Evolutionary conservation across 2,888 invertebrate genomes (phyloP), one percentile per base, ranked within the genome.

Genomic region (Caradrina clavipalpis): DNA sequence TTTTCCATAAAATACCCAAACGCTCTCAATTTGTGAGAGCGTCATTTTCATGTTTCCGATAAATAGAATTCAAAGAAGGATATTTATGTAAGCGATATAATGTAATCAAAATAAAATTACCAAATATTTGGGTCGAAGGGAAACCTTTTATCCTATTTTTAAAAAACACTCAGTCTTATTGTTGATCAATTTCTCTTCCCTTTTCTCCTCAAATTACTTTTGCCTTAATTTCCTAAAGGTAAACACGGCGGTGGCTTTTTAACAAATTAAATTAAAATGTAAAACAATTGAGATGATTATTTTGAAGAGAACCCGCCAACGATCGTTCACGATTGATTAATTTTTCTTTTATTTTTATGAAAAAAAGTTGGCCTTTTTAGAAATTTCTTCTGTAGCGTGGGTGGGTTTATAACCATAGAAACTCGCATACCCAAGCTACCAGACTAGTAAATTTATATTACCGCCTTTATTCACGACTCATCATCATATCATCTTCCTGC

Each of bases 131-230:
- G 15, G 15, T 39, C 3, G 11, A 53, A 57, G 42, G 11, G 51
- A 66, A 66, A 53, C 21, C 65, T 50, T 47, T 66, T 21, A 42
- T 54, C 13, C 13, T 21, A 13, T 31, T 58, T 54, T 71, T 39
- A 3, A 19, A 15, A 31, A 21, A 19, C 22, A 60, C 19, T 56
- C 17, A 22, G 61, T 47, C 47, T 8, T n/a, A 55, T 51, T 60
- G 19, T 51, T 65, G 31, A 50, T 65, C 4, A 31, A 65, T 50
- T 60, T 42, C 45, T 71, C n/a, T n/a, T 51, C 5, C n/a, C 0
- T 31, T 22, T 15, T 42, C 59, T 54, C n/a, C 19, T 55, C 17
- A 26, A 66, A 56, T 53, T 51, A 8, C 13, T 13, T 51, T 26
- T 31, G 51, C n/a, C 39, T 62, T 35, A 45, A 22, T 35, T 35